Percentiles rank a stretch among this genome's conserved stretches.
These are phyloP conservation scores for Ecdyonurus torrentis DNA, from an alignment of 2,888 invertebrate species.

Conservation along the genomic window DNA sequence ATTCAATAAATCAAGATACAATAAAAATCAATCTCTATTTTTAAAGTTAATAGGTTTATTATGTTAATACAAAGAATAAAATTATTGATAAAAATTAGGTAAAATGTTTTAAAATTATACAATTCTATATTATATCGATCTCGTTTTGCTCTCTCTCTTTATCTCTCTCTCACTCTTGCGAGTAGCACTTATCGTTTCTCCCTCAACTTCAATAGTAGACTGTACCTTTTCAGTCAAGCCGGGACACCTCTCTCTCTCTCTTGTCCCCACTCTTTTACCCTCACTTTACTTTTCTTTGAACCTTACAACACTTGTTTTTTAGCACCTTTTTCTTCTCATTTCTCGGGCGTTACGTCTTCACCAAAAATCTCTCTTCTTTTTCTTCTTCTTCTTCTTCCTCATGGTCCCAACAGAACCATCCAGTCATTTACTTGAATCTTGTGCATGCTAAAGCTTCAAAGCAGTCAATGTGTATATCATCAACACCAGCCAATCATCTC, in stretches of 20 bases:
- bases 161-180: background rate
- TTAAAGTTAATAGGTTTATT: too few relatives aligned
- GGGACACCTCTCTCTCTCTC: background rate
- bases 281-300: background rate
- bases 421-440: too few relatives aligned
- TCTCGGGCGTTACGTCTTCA: background rate
- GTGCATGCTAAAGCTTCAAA: too few relatives aligned
- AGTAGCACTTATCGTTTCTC: background rate
- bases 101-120: too few relatives aligned
- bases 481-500: too few relatives aligned
- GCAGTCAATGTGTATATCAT: too few relatives aligned
- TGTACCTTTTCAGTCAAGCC: background rate
- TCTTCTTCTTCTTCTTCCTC: background rate
- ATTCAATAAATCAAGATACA: too few relatives aligned
- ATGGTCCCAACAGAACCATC: too few relatives aligned
- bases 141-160: background rate
- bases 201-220: background rate
- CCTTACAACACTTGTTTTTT: background rate
- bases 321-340: background rate
- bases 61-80: too few relatives aligned
- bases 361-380: background rate
- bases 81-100: too few relatives aligned
- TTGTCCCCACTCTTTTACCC: background rate
- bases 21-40: too few relatives aligned
- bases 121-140: background rate